Percentiles rank a stretch among this genome's conserved stretches.
These are phyloP conservation scores for Hystrix cristata DNA, from an alignment of 2,113 vertebrate species.

Conservation along the genomic window DNA sequence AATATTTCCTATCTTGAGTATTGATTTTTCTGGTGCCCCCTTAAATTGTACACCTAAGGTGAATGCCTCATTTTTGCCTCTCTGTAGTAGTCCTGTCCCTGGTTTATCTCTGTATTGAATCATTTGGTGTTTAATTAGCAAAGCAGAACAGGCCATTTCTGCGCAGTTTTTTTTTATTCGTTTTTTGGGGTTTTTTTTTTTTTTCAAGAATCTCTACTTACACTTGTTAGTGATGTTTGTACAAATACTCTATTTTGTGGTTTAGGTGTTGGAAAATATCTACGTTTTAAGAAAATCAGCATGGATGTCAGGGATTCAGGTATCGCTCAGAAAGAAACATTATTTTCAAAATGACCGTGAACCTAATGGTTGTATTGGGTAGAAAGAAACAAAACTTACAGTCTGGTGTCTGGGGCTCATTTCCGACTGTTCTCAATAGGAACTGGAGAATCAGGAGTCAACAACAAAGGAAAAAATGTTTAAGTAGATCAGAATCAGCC, in stretches of 20 bases:
- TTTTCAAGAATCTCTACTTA: not conserved
- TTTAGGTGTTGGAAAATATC: not conserved
- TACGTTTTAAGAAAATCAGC: constrained; percentile 22
- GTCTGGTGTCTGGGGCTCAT: not conserved
- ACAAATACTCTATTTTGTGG: constrained; percentile 11
- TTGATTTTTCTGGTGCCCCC: not conserved
- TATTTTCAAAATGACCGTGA: constrained; percentile 53
- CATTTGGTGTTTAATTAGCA: constrained; percentile 16
- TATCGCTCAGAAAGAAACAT: constrained; percentile 1
- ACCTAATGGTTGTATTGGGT: not conserved
- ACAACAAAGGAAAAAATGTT: constrained; percentile 56
- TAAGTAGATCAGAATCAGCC: constrained; percentile 71
- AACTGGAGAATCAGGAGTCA: constrained; percentile 60
- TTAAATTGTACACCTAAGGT: not conserved
- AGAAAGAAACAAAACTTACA: not conserved
- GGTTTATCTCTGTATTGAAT: not conserved
- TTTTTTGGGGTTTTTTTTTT: not conserved
- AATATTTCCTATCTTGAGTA: not conserved
- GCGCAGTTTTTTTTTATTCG: not conserved
- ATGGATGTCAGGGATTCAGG: constrained; percentile 23
- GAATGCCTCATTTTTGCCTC: not conserved
- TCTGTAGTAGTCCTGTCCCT: not conserved
- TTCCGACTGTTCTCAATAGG: constrained; percentile 39
- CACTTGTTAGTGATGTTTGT: constrained; percentile 46
- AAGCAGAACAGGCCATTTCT: constrained; percentile 36